Base-by-base conservation (phyloP, 2,888 invertebrate genomes). In the Ormyrus pomaceus region DNA sequence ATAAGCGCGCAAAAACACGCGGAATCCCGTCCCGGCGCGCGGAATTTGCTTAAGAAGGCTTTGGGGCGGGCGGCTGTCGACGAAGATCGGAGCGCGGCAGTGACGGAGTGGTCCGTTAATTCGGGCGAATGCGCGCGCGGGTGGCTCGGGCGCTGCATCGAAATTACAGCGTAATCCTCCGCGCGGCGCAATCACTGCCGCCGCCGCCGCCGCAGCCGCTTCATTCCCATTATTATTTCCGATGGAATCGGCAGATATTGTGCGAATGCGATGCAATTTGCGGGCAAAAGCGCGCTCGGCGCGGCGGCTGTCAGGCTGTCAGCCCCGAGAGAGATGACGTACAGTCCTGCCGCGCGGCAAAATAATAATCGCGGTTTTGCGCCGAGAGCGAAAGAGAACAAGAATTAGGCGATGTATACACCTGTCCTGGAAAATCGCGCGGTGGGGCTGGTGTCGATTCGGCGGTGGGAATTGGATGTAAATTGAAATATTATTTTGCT, bases 211-310 rank as follows among this genome's bases (percentile, higher is more conserved):
- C 13, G 5, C 50, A 0, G n/a, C n/a, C 62, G 73, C 73, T 59
- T 72, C 68, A 55, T 75, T 75, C 71, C 70, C 71, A 68, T 82
- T 82, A 77, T 82, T 82, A 79, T 82, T 82, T 76, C 82, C 82
- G 73, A 82, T 82, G 82, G 82, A 79, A 82, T 82, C 77, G 34
- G 34, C 34, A 82, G 55, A 62, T 51, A 79, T 79, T 79, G 76
- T 77, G 79, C 73, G 82, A 82, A 69, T 82, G 68, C 73, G 77
- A 82, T 79, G 79, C 79, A 82, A 82, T 82, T 82, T 82, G 79
- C 65, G 64, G 73, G 56, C 34, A 34, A 34, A 34, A 34, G 34
- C 71, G 34, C 71, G 61, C 3, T 50, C 58, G 2, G n/a, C n/a
- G 65, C 46, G 4, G 9, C 19, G 11, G 56, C 79, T 76, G 80